Base-by-base conservation (phyloP, 2,113 vertebrate species). In the Aplodontia rufa region DNA sequence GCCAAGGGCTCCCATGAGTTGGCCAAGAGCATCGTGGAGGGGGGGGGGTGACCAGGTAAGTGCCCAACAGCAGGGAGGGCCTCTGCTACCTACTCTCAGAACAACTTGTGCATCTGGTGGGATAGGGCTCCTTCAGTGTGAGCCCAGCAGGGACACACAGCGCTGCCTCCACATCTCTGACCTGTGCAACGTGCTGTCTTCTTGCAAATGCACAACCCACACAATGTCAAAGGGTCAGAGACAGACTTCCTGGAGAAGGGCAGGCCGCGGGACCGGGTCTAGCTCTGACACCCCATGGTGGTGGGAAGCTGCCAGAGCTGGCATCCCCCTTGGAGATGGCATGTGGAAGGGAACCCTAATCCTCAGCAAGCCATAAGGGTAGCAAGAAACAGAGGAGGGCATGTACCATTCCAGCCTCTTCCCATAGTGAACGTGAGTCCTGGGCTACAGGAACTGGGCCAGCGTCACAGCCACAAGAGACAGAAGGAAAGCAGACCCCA, bases 381-480 rank as follows among this genome's bases (percentile, higher is more conserved):
- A 40, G 62, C 62, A 53, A 47, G 62, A 78, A 40, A 42, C 14
- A 66, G 49, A 35, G 60, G 17, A 16, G 3, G 17, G 45, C 28
- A 28, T 0, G 1, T 2, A 9, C 24, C 20, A 53, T 4, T 32
- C 79, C 8, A 5, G 26, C 26, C 60, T 90, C 69, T 32, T 84
- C 85, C 17, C 6, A 0, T 22, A 51, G 55, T 1, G 8, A 16
- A 58, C 26, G 22, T 0, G 22, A 9, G 40, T 30, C 0, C 42
- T 30, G 19, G 30, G 45, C 28, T 3, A 0, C 3, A 53, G 26
- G 26, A 64, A 28, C 40, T 26, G 14, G 49, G 7, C 47, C 4
- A 1, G 2, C 4, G 3, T 53, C 69, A 64, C 19, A 85, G 64
- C 16, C 20, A 62, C 1, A 0, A 68, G 40, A 26, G 47, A 14